Evolutionary conservation across 1,140 invertebrate species (phyloP).

Genomic region (Heliothis virescens): DNA sequence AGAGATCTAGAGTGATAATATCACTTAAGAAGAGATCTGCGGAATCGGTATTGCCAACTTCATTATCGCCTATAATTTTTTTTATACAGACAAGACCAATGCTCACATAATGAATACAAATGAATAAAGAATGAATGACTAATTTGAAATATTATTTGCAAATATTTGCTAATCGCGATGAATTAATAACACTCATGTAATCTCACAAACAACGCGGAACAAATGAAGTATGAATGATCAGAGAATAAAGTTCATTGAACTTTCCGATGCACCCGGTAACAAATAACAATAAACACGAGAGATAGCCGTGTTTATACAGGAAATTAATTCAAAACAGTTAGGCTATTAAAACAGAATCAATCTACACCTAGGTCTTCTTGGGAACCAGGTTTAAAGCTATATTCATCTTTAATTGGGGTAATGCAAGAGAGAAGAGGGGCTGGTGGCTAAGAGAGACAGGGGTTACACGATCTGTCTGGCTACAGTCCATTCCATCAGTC

Average conservation of each 20-base stretch:
- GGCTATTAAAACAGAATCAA: not conserved
- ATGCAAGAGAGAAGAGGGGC: too few relatives aligned
- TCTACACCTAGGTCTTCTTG: not conserved
- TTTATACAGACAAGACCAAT: too few relatives aligned
- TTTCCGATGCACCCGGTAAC: constrained; percentile 40
- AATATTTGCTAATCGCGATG: not conserved
- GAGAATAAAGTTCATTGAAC: constrained; percentile 67
- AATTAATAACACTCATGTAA: constrained; percentile 46
- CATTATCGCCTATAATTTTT: too few relatives aligned
- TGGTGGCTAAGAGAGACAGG: too few relatives aligned
- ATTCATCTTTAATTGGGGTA: too few relatives aligned
- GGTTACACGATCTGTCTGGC: too few relatives aligned
- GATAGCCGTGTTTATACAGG: not conserved
- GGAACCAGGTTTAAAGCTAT: not conserved
- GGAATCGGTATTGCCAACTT: too few relatives aligned
- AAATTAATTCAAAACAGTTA: constrained; percentile 19
- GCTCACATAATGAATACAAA: too few relatives aligned
- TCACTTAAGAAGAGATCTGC: too few relatives aligned
- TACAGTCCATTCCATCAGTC: too few relatives aligned
- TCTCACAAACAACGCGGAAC: constrained; percentile 57
- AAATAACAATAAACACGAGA: not conserved
- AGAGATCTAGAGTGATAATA: too few relatives aligned
- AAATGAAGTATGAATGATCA: constrained; percentile 68
- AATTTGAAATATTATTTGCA: not conserved
- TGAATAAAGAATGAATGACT: too few relatives aligned